Evolutionary conservation across 2,113 vertebrate genomes (phyloP), one percentile per base, ranked within the genome.

Genomic region (Odocoileus hemionus): DNA sequence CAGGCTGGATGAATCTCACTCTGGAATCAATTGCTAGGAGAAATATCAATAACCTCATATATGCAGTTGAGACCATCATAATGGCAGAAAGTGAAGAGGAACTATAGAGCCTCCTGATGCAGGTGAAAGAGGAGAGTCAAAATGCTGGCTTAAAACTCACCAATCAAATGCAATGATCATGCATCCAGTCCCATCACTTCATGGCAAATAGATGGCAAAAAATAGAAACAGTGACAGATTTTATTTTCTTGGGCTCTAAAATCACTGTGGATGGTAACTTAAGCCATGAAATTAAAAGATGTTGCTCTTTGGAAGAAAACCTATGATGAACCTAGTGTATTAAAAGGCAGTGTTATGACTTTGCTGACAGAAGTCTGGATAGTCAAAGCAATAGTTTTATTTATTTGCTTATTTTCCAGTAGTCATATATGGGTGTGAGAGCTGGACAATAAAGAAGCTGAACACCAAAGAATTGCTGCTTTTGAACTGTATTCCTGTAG

Each of bases 171-270:
- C 61, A 67, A 67, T 19, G 16, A 19, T 67, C 33, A 33, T 64
- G 30, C 15, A 64, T 17, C 33, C 33, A n/a, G 15, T n/a, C 33
- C 33, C 61, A 19, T 10, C 16, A n/a, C 3, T n/a, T n/a, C 7
- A 67, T n/a, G 61, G 61, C 33, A n/a, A 64, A 67, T 10, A 33
- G 61, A n/a, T n/a, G 16, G 3, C 0, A 0, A 67, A n/a, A 7
- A 67, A 10, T 19, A 16, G 16, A 67, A 67, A 67, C 16, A 67
- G 33, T 67, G 33, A 67, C 61, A n/a, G 16, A 67, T n/a, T 67
- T 67, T 67, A 67, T 67, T 67, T 67, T 67, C 16, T n/a, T n/a
- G 33, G 33, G 8, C 61, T 67, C 33, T 4, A n/a, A n/a, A n/a
- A 19, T n/a, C 61, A 67, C 33, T 67, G 33, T 10, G 33, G 61